These are phyloP conservation scores for Grammomys dolichurus DNA, from an alignment of 2,113 vertebrate species.

Conservation along the genomic window DNA sequence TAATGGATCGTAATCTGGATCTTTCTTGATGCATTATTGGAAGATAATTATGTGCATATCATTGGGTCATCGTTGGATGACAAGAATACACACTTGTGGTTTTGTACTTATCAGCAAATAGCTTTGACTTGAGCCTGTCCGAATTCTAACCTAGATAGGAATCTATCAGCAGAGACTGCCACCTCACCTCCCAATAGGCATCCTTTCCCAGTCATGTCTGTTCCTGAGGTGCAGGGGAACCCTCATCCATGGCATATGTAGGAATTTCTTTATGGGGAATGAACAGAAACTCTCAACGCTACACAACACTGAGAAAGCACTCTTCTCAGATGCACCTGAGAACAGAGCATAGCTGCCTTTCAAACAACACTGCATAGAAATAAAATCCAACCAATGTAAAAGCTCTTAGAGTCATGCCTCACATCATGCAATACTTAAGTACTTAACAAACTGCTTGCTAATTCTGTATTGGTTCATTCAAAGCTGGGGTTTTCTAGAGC, in stretches of 20 bases:
- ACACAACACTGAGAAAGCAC: background rate
- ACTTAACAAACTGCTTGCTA: background rate
- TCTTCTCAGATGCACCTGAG: background rate
- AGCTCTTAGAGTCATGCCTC: background rate
- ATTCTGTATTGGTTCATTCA: background rate
- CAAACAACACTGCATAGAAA: background rate
- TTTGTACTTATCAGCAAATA: background rate
- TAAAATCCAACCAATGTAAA: background rate
- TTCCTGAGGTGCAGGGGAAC: background rate
- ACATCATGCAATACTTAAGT: background rate
- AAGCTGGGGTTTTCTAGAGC: slow-evolving; percentile 1
- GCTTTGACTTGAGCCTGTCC: background rate
- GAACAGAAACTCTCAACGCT: background rate
- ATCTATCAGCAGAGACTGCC: background rate
- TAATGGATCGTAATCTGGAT: slow-evolving; percentile 18
- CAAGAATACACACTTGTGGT: background rate
- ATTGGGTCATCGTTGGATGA: background rate
- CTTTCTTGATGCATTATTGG: background rate
- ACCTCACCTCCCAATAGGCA: background rate
- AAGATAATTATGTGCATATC: background rate
- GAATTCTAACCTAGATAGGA: background rate
- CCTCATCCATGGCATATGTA: background rate
- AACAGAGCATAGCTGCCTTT: background rate
- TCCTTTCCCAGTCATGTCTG: background rate
- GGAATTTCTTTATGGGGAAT: background rate